Base-by-base conservation (phyloP, 35 echinoderm and acorn worm species). In the Ptychodera flava region DNA sequence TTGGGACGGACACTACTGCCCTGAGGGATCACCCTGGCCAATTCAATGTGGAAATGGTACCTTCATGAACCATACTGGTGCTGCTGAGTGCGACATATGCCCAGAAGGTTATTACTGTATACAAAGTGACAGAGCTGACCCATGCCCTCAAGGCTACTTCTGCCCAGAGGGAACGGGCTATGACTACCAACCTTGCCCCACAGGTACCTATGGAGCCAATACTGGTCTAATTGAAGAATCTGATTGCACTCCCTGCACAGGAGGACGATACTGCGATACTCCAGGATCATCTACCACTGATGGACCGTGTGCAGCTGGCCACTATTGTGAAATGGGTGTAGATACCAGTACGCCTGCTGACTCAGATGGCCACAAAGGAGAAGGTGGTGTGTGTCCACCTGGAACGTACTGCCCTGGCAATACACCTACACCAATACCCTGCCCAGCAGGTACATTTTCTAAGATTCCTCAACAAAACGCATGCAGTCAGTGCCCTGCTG, bases 121-220 rank as follows among this genome's bases (percentile, higher is more conserved):
- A 84, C 85, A 91, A 86, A 92, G 92, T 30, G 95, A 97, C 82
- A 90, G 86, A 16, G 95, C 95, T 27, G 89, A 91, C 83, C 92
- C 86, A 31, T 97, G 95, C 82, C 95, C 95, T n/a, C 91, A 93
- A 84, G 95, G 95, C 28, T 97, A 97, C 85, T 97, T 93, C 77
- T 97, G 95, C 78, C 95, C 95, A 37, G 92, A 91, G 85, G 95
- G 95, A 31, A 97, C 95, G 1, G 95, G 95, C 0, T 91, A 97
- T 78, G 95, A 93, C 35, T 37, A 80, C 36, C 29, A 91, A 1
- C 81, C 90, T 16, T 97, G 95, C 80, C 95, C 95, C 30, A 85
- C 89, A 36, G 95, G 95, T 0, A 93, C 82, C 79, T 97, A 91
- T 80, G 95, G 95, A 15, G 91, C 93, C 38, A 91, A 77, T 27